phyloP scores from a whole-genome alignment of 2,113 vertebrate genomes.

The Oenanthe oenanthe region DNA sequence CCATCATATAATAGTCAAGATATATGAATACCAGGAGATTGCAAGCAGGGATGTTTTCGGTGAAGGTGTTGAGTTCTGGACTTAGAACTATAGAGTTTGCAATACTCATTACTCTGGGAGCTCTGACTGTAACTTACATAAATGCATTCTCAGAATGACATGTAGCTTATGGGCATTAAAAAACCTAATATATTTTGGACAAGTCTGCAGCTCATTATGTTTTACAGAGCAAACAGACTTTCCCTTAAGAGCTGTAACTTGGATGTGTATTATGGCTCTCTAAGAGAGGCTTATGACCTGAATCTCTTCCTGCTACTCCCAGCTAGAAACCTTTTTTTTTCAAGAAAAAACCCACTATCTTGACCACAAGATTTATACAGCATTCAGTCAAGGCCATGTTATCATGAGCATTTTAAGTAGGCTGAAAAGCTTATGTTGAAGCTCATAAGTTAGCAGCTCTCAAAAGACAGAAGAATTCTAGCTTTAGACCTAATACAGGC shows the following conservation, averaged over 20 bases:
- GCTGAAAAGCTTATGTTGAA: slow-evolving; percentile 9
- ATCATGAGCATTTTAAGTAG: background rate
- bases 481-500: background rate
- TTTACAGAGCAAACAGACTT: background rate
- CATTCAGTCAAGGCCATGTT: background rate
- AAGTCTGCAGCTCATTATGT: background rate
- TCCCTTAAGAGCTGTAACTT: background rate
- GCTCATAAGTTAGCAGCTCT: background rate
- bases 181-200: background rate
- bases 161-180: background rate
- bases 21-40: background rate
- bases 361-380: background rate
- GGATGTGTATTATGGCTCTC: background rate
- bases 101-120: background rate
- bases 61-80: background rate
- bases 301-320: background rate
- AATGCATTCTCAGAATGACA: background rate
- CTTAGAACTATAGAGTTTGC: background rate
- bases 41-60: background rate
- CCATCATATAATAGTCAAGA: background rate
- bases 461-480: background rate
- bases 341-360: background rate
- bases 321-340: background rate
- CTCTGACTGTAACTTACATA: background rate
- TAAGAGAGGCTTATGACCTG: background rate